Evolutionary conservation across 1,140 invertebrate species (phyloP), one percentile per base, ranked within the genome.

Genomic region (Drosophila pectinifera): DNA sequence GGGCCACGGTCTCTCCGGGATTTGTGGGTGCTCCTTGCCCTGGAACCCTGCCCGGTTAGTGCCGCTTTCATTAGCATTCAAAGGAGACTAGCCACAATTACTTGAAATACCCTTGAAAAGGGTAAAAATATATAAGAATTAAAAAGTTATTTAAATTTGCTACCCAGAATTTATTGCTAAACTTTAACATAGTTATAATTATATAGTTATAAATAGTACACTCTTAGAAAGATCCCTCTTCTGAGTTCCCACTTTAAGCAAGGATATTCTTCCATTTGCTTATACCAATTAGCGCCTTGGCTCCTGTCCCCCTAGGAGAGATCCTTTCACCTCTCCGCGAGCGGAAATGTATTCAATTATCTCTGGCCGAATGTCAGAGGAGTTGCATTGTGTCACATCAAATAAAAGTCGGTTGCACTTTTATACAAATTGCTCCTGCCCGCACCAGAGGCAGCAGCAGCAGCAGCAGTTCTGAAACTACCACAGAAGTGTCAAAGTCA

Each of bases 401-500:
- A 88, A 86, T 88, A 86, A 88, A 86, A 82, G 74, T 86, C 82
- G 73, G 63, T 70, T 73, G 79, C 79, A 82, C 79, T 88, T 86
- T 86, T 75, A 88, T 64, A 88, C 82, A 86, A 86, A 86, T 86
- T 88, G 82, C 65, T 82, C 78, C 61, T 72, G 51, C 74, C 65
- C 69, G 62, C 63, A 75, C 59, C 64, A 45, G 31, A 36, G 26
- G 16, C 43, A 45, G 62, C 56, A 68, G 56, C 51, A 43, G 48
- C 48, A 38, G 10, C 36, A 51, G 18, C 16, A 53, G 49, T 36
- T 5, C 18, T 20, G 43, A 42, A 61, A 73, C 77, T 63, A 68
- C 64, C 64, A 20, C 59, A 38, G 26, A 57, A 75, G 61, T 56
- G 70, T 59, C 31, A 75, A 38, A 75, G 49, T 59, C 41, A 38